Evolutionary conservation across 1,140 invertebrate species (phyloP), one percentile per base, ranked within the genome.

Genomic region (Coptotermes formosanus): DNA sequence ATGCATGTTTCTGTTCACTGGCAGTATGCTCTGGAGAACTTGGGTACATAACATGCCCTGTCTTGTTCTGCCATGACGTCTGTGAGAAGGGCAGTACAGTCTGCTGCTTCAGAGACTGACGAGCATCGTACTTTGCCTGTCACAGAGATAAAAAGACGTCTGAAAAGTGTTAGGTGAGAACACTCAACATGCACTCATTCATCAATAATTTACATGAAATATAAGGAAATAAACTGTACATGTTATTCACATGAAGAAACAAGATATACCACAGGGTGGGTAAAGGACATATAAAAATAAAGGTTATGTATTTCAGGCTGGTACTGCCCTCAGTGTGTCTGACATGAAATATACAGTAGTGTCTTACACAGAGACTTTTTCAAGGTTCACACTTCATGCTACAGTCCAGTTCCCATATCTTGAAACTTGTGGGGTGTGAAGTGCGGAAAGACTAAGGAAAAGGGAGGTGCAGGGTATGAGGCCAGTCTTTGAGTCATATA

Each of bases 111-210:
- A 93, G 92, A 8, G 89, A 89, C 85, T 92, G 88, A 88, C 93
- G 92, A 38, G 95, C 94, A 91, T 96, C 95, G 89, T 95, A 96
- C 89, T 96, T 96, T 3, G 95, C 95, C 94, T 94, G 90, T 88
- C 83, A 86, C 69, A 88, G 38, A 38, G 38, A 38, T 4, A 38
- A 38, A 38, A 38, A 59, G 45, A 32, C 1, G 9, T 44, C 9
- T 25, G 48, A 12, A 85, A 32, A 85, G 64, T 16, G 25, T n/a
- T 32, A 2, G 12, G 6, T 12, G 19, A 12, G 25, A 32, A 55
- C 52, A 16, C 19, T 55, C 52, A 55, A 12, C 2, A 44, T 38
- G 19, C 32, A 30, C 81, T 30, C 38, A 30, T 30, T 30, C 14
- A 14, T 30, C 2, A n/a, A n/a, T n/a, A n/a, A 30, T 25, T 81